Base-by-base conservation (phyloP, 1,140 invertebrate species). In the Arctopsyche grandis region DNA sequence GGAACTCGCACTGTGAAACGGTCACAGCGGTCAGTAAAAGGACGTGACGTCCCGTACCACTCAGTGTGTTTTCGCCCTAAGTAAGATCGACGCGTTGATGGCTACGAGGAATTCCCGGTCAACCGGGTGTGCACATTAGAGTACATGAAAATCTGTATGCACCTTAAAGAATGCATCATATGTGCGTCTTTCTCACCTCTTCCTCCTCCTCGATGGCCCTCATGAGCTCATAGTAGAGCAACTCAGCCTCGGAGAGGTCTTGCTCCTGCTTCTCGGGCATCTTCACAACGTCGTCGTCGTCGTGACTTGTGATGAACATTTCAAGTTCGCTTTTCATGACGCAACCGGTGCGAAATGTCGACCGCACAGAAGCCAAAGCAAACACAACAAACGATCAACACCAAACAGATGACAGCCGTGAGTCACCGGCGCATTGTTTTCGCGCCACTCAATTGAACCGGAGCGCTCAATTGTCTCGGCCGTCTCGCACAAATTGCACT, bases 241-340 rank as follows among this genome's bases (percentile, higher is more conserved):
- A 84, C 82, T 88, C 87, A 5, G 87, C 87, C 77, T 89, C 87
- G 75, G 86, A 84, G 5, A 87, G 87, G 26, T 82, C 76, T 0
- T 86, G 85, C 83, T 87, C 85, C 22, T 87, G 69, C 84, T 88
- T 88, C 78, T 88, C 85, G 14, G 81, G 75, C 75, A 80, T 78
- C 66, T 69, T 80, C 24, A 76, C 19, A 19, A 70, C 21, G 14
- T 69, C 60, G 14, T 69, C 60, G 3, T 82, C 81, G 21, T 80
- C 77, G 58, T 79, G 69, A 91, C 92, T 92, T 89, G 97, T 96
- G 88, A 93, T 92, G 84, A 94, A 95, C 85, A 98, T 95, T 86
- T 98, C 96, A 84, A 98, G 89, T 85, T 94, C 93, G 83, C 93
- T 89, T 84, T 94, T 94, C 92, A 95, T 94, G 83, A 71, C 43